Conservation (phyloP, 1,140 invertebrate genomes). For the Venustaconcha ellipsiformis region DNA sequence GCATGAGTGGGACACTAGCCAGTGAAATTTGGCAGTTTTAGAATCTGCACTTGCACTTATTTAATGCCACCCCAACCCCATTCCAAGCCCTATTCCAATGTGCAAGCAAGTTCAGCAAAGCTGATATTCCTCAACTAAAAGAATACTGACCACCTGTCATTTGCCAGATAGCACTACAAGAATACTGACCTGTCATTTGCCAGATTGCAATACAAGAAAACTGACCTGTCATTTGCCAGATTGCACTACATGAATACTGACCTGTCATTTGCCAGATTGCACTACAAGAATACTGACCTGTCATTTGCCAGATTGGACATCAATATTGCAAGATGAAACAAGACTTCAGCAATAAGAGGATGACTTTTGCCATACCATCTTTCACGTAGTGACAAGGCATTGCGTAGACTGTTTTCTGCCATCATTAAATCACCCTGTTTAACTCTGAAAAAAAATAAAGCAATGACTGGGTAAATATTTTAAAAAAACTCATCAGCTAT, state of each 20-base stretch:
- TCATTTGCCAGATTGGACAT: constrained; percentile 39
- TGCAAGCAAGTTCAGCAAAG: no score
- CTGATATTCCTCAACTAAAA: no score
- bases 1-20: background rate
- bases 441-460: constrained; percentile 35
- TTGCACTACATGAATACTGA: constrained; percentile 36
- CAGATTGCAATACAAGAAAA: constrained; percentile 26
- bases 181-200: constrained; percentile 45
- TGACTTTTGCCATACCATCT: constrained; percentile 58
- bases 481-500: no score
- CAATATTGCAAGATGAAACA: constrained; percentile 38
- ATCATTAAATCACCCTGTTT: constrained; percentile 45
- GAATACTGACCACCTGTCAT: constrained; percentile 45
- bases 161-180: constrained; percentile 24
- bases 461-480: no score
- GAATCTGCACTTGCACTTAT: background rate
- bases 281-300: constrained; percentile 36
- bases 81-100: no score
- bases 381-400: constrained; percentile 47
- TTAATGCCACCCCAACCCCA: no score
- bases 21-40: background rate
- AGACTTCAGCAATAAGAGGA: constrained; percentile 52
- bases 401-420: constrained; percentile 47
- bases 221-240: constrained; percentile 41
- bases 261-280: constrained; percentile 36